Evolutionary conservation across 2,888 invertebrate species (phyloP), one percentile per base, ranked within the genome.

Genomic region (Ganaspis brasiliensis): DNA sequence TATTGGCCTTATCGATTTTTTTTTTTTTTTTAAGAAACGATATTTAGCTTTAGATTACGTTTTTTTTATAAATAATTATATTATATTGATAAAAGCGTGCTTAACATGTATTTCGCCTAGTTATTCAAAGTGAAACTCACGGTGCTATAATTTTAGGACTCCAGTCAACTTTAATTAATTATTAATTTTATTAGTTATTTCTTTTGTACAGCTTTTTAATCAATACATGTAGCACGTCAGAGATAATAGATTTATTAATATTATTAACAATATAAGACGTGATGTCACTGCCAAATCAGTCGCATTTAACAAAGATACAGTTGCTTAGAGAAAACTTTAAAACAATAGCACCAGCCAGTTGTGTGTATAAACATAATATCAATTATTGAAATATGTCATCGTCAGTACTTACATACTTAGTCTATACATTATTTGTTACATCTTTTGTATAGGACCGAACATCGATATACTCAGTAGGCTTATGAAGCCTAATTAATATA

Each of bases 191-290:
- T 40, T 67, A 45, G 56, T 67, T 45, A 21, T 26, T 67, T 40
- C 77, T 85, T 87, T 87, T 90, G 90, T 90, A 90, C 89, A 90
- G 90, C 89, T 90, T 90, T 82, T 88, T 87, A 85, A 89, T 87
- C 85, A 85, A 86, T 87, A 85, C 82, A 83, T 77, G 82, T 88
- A 88, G 86, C 84, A 86, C 87, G 84, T 87, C 82, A 82, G 79
- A 80, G 61, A 73, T 84, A 88, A 87, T 85, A 86, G 85, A 87
- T 84, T 79, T 76, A 83, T 84, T 87, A 85, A 85, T 84, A 79
- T 81, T 76, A 77, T 78, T 84, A 81, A 78, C 59, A 80, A 83
- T 81, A 72, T 77, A 82, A 83, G 80, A 83, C 82, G 80, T 84
- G 72, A 78, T 84, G 78, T 86, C 88, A 89, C 88, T 90, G 89